Conservation (phyloP, 2,888 invertebrate genomes). For the Chironomus tentans region DNA sequence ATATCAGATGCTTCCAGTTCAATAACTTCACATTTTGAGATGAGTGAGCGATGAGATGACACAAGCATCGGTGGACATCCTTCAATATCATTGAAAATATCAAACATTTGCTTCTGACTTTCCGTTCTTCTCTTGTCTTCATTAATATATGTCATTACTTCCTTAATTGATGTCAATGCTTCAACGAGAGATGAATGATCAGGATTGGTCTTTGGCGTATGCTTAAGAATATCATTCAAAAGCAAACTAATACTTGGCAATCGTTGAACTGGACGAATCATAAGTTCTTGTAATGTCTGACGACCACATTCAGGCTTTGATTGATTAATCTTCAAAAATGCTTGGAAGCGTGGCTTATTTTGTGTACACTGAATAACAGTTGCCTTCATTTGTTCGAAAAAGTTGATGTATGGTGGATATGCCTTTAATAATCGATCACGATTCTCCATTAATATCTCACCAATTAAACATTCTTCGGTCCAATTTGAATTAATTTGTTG, state of each 20-base stretch:
- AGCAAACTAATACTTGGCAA: conserved; percentile 92
- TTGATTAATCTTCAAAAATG: conserved; percentile 92
- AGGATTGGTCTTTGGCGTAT: conserved; percentile 79
- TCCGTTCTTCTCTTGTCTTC: conserved; percentile 96
- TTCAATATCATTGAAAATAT: conserved; percentile 96
- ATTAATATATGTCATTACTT: conserved; percentile 94
- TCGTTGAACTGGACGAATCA: conserved; percentile 96
- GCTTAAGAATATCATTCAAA: conserved; percentile 87
- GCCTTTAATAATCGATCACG: conserved; percentile 83
- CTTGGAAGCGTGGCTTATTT: conserved; percentile 92
- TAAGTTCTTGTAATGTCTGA: conserved; percentile 88
- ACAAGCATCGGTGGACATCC: conserved; percentile 91
- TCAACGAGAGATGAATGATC: conserved; percentile 77
- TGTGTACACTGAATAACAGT: conserved; percentile 84
- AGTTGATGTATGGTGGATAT: conserved; percentile 97
- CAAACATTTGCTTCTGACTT: conserved; percentile 91
- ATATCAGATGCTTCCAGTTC: conserved; percentile 66
- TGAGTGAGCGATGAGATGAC: conserved; percentile 84
- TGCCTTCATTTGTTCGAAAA: conserved; percentile 94
- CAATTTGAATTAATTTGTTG: conserved; percentile 51
- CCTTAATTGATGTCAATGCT: conserved; percentile 78
- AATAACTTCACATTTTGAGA: conserved; percentile 72
- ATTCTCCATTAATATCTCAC: conserved; percentile 79
- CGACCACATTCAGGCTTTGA: conserved; percentile 92
- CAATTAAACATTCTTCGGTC: conserved; percentile 81